Percentiles rank a stretch among this genome's conserved stretches.
Evolutionary conservation across 2,888 invertebrate species (phyloP).

Genomic region (Drosophila longiperda): DNA sequence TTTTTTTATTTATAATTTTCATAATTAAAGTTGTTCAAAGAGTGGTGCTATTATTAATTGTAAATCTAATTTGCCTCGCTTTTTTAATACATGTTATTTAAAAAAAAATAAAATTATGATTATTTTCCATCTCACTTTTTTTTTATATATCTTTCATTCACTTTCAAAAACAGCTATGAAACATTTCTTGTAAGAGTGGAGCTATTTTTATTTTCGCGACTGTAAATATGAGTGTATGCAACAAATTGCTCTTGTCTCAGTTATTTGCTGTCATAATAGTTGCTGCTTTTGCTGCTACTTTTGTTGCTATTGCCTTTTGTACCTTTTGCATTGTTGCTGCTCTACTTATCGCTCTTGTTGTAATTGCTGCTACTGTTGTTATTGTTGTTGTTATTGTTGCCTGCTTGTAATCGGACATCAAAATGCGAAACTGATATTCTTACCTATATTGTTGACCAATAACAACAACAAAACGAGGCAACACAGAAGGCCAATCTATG

Average conservation of each 20-base stretch:
- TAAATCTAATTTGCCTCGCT: background rate
- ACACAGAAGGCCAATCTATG: conserved; percentile 32
- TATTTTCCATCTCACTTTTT: no score
- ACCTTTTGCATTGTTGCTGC: conserved; percentile 58
- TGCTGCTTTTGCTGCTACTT: conserved; percentile 43
- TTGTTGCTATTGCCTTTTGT: conserved; percentile 41
- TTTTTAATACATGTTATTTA: no score
- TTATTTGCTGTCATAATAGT: conserved; percentile 75
- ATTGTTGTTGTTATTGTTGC: conserved; percentile 41
- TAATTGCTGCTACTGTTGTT: conserved; percentile 29
- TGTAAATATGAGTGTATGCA: conserved; percentile 51
- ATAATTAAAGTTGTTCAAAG: no score
- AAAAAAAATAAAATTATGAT: background rate
- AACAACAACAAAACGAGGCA: conserved; percentile 38
- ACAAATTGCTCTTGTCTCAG: conserved; percentile 73
- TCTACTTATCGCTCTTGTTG: conserved; percentile 63
- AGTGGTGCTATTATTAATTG: no score
- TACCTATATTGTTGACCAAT: conserved; percentile 67
- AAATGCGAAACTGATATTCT: conserved; percentile 77
- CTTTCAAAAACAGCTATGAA: background rate
- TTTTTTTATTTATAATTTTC: no score
- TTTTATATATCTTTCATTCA: no score
- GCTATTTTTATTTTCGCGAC: background rate
- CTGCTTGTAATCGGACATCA: conserved; percentile 72
- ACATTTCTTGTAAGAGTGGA: background rate